A percentile compares a stretch with the other conserved stretches of the same genome.
Evolutionary conservation across 2,797 vertebrate genomes (phyloP).

Genomic region (Mycteria americana): DNA sequence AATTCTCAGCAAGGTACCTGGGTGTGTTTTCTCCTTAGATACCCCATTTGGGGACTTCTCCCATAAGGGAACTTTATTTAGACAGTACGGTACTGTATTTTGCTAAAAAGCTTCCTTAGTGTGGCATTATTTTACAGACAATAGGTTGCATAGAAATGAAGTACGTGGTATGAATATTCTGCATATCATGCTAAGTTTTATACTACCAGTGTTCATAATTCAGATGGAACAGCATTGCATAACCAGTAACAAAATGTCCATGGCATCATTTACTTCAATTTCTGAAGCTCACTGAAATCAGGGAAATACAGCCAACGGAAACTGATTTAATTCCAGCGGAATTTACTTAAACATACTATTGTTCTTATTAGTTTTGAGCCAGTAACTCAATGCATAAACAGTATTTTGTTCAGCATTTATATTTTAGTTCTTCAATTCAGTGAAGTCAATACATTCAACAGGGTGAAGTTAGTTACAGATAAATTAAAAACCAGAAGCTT

Average conservation of each 20-base stretch:
- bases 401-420: not conserved
- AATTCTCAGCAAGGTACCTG: not conserved
- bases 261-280: not conserved
- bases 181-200: not conserved
- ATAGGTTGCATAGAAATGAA: not conserved
- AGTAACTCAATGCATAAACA: not conserved
- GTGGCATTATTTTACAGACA: not conserved
- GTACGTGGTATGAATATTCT: fast-evolving
- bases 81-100: not conserved
- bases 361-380: not conserved
- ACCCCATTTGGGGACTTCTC: not conserved
- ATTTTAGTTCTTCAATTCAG: not conserved
- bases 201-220: not conserved
- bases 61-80: not conserved
- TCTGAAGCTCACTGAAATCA: not conserved
- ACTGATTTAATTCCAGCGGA: not conserved
- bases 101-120: not conserved
- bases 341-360: not conserved
- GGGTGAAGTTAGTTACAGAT: not conserved
- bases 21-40: not conserved
- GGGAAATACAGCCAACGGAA: not conserved
- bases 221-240: not conserved
- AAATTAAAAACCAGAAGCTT: not conserved
- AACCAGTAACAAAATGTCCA: not conserved
- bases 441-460: not conserved